Conservation (phyloP, 2,797 vertebrate genomes). For the Clarias pachynema region DNA sequence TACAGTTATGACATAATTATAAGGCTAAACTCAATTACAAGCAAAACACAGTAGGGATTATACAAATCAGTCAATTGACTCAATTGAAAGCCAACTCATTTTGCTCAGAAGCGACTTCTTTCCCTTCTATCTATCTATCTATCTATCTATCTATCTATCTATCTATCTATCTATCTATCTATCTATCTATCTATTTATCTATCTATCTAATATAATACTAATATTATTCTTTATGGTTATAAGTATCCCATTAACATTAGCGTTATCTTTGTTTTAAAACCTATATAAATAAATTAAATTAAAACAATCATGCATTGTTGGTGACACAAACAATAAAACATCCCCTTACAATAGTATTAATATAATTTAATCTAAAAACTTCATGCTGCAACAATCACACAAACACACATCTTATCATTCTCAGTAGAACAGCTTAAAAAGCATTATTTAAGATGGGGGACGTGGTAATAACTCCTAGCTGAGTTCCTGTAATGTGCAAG, state of each 20-base stretch:
- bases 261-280: neutral
- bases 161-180: neutral
- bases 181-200: neutral
- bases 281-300: neutral
- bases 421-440: neutral
- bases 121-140: neutral
- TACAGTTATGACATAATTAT: neutral
- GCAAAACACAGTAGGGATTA: neutral
- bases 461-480: no score
- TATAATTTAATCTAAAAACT: neutral
- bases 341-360: neutral
- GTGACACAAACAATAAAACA: neutral
- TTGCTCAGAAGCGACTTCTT: neutral
- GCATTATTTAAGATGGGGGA: neutral
- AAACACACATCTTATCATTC: neutral
- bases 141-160: neutral
- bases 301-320: neutral
- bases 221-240: neutral
- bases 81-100: neutral
- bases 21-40: neutral
- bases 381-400: neutral
- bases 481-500: no score
- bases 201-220: neutral
- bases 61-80: conserved; percentile 1
- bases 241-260: neutral